Evolutionary conservation across 2,797 vertebrate species (phyloP).

Genomic region (Tangara arthus): DNA sequence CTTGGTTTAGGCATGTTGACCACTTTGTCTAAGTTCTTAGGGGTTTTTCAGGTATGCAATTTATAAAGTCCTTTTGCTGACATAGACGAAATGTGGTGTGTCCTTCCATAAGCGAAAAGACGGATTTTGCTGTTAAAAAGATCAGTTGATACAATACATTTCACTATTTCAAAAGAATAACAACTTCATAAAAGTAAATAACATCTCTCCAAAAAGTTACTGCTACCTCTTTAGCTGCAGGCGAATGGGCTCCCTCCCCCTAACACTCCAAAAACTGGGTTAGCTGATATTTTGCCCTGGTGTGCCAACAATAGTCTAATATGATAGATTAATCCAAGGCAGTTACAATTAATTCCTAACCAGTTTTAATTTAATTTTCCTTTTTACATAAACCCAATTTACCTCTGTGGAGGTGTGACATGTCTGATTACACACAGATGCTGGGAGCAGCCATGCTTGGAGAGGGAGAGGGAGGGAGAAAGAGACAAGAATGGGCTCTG

Average conservation of each 20-base stretch:
- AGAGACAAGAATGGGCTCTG: not conserved
- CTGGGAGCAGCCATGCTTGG: not conserved
- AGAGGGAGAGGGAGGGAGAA: not conserved
- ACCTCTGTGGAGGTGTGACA: slow-evolving; percentile 68
- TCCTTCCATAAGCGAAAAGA: not conserved
- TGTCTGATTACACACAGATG: slow-evolving; percentile 60
- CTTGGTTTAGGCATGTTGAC: not conserved
- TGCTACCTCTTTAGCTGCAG: not conserved
- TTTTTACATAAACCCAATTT: slow-evolving; percentile 73
- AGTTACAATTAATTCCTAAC: slow-evolving; percentile 67
- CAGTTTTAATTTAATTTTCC: slow-evolving; percentile 74
- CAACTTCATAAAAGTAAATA: not conserved
- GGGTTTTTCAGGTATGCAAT: not conserved
- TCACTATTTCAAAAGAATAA: slow-evolving; percentile 1
- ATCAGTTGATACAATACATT: not conserved
- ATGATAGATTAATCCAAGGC: slow-evolving; percentile 61
- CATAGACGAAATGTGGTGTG: not conserved
- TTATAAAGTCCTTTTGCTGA: not conserved
- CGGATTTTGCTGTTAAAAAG: not conserved
- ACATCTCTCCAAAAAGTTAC: not conserved
- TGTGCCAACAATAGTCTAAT: slow-evolving; percentile 51
- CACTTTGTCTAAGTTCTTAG: not conserved
- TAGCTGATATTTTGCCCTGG: slow-evolving; percentile 41
- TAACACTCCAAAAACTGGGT: not conserved
- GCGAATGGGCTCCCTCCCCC: not conserved